Evolutionary conservation across 2,113 vertebrate genomes (phyloP), one percentile per base, ranked within the genome.

Genomic region (Oryzias woworae): DNA sequence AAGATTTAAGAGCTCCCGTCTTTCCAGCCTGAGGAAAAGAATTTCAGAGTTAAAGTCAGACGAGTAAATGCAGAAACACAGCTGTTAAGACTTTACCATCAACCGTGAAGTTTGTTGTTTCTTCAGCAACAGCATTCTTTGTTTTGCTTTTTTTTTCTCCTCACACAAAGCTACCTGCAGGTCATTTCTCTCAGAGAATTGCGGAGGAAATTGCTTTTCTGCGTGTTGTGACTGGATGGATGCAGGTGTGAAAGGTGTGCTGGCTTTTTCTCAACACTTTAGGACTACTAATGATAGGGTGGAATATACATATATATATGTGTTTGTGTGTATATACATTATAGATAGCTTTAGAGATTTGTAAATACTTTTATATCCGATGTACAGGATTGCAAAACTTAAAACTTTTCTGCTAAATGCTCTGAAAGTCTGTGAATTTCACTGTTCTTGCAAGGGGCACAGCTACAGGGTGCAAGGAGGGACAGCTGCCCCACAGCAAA

Each of bases 121-220:
- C 51, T 43, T 62, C 26, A 56, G 53, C 48, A 51, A 46, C 48
- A 1, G 62, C 53, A 17, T 62, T 47, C 28, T 7, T 8, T 80
- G 68, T 74, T 77, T 62, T 20, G 20, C 20, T 20, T 72, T 42
- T 36, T 36, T 36, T 36, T 72, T 36, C 85, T 71, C 87, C 84
- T 89, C 88, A 84, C 83, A 90, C 85, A 74, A 73, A 79, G 87
- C 72, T 69, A 54, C 69, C 77, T 43, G 62, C 66, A 62, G 78
- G 71, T 63, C 66, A 41, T 71, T 71, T 62, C 59, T 67, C 46
- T 55, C 26, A 43, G 60, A 70, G 61, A 47, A 16, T 60, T 28
- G 60, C 47, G 26, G n/a, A 52, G 66, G 5, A 62, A 58, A 41
- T 16, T 56, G 44, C 73, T 82, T 63, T 73, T 76, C 61, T 81